These are phyloP conservation scores for Netelia inedita DNA, from an alignment of 2,888 invertebrate genomes.

Conservation along the genomic window DNA sequence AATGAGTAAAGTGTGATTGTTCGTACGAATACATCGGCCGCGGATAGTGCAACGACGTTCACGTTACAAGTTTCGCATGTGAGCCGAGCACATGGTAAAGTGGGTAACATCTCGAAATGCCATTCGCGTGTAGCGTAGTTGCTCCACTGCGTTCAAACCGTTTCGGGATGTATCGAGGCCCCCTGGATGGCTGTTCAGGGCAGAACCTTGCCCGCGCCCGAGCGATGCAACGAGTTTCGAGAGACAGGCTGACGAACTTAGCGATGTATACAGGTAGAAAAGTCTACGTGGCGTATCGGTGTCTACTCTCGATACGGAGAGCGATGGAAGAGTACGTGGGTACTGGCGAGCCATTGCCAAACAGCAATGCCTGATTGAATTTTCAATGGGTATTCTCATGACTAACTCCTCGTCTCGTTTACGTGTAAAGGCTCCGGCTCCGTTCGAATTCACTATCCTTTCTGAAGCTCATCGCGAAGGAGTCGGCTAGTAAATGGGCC, in stretches of 20 bases:
- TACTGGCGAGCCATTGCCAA: slow-evolving; percentile 34
- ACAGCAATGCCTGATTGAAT: slow-evolving; percentile 48
- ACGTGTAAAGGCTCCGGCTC: not conserved
- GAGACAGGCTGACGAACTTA: not conserved
- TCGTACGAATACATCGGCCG: not conserved
- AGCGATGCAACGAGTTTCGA: slow-evolving; percentile 21
- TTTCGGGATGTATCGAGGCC: not conserved
- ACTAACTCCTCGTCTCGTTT: not conserved
- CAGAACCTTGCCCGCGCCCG: not conserved
- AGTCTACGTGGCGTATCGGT: not conserved
- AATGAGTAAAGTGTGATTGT: not conserved
- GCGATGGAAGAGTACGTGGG: not conserved
- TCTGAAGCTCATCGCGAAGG: not conserved
- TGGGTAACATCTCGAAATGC: slow-evolving; percentile 44
- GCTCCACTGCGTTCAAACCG: slow-evolving; percentile 16
- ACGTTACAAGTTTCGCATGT: slow-evolving; percentile 1
- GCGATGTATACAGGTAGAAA: slow-evolving; percentile 5
- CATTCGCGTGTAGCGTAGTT: slow-evolving; percentile 37
- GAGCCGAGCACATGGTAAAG: not conserved
- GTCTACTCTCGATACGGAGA: not conserved
- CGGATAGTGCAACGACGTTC: not conserved
- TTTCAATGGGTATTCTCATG: slow-evolving; percentile 21
- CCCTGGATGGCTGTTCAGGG: no score
- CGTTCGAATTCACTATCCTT: not conserved
- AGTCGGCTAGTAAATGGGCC: not conserved